phyloP scores from a whole-genome alignment of 2,113 vertebrate species.

The Cromileptes altivelis region DNA sequence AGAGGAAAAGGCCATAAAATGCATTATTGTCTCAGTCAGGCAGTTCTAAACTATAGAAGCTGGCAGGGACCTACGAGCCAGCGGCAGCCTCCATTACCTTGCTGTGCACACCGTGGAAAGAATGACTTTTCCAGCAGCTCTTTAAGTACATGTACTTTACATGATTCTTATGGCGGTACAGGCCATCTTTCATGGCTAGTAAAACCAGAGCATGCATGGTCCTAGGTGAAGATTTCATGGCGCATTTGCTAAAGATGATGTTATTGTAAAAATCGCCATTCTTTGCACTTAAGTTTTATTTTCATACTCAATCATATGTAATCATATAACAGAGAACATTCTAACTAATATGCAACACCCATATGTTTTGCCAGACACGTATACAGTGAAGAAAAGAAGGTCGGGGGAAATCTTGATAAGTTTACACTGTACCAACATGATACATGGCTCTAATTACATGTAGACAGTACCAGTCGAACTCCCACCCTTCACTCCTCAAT shows the following conservation, averaged over 20 bases:
- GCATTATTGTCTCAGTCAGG: constrained; percentile 12
- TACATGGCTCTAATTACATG: too few species aligned
- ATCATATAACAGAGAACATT: too few species aligned
- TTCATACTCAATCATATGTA: too few species aligned
- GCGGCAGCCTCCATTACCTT: constrained; percentile 19
- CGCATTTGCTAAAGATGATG: background rate
- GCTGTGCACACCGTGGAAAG: constrained; percentile 29
- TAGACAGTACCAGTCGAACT: too few species aligned
- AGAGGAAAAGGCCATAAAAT: background rate
- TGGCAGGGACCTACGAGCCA: constrained; percentile 11
- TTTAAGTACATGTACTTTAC: constrained; percentile 9
- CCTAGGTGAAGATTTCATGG: background rate
- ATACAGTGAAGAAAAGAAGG: background rate
- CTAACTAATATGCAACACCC: too few species aligned
- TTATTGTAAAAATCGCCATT: background rate
- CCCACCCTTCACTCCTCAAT: too few species aligned
- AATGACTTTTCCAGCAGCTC: constrained; percentile 43
- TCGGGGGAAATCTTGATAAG: background rate
- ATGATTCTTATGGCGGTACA: background rate
- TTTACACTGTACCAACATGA: background rate
- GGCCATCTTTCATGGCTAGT: constrained; percentile 15
- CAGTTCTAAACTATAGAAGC: constrained; percentile 22
- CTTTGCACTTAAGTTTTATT: too few species aligned
- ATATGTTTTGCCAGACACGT: too few species aligned
- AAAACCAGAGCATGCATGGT: constrained; percentile 4